These are phyloP conservation scores for Leptestheria dahalacensis DNA, from an alignment of 1,140 invertebrate genomes.

Conservation along the genomic window DNA sequence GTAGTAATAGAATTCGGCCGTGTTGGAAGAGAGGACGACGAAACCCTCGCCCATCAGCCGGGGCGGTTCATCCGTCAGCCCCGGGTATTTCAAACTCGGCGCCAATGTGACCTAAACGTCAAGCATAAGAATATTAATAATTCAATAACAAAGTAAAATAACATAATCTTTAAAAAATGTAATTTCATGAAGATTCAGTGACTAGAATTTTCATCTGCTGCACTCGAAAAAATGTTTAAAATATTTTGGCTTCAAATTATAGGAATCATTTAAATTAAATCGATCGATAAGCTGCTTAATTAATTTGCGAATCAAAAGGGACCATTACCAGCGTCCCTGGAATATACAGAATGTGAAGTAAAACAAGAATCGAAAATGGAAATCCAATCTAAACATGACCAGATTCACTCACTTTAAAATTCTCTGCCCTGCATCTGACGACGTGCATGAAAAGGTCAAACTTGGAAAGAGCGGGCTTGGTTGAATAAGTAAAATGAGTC, in stretches of 20 bases:
- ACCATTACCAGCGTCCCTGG: too few relatives aligned
- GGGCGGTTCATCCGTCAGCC: slow-evolving; percentile 85
- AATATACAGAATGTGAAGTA: too few relatives aligned
- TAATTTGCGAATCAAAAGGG: too few relatives aligned
- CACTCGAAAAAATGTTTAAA: too few relatives aligned
- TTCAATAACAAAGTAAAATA: not conserved
- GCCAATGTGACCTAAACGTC: slow-evolving; percentile 59
- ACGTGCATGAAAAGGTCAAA: slow-evolving; percentile 94
- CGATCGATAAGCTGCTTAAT: too few relatives aligned
- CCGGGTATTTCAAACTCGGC: slow-evolving; percentile 83
- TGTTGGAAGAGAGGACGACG: slow-evolving; percentile 87
- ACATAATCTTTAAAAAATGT: slow-evolving; percentile 20
- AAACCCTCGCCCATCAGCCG: slow-evolving; percentile 97
- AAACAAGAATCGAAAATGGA: too few relatives aligned
- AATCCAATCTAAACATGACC: too few relatives aligned
- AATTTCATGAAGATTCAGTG: too few relatives aligned
- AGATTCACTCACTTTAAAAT: slow-evolving; percentile 69
- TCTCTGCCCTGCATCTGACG: slow-evolving; percentile 85
- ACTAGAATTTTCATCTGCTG: too few relatives aligned
- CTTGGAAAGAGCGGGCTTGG: slow-evolving; percentile 79
- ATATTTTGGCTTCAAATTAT: too few relatives aligned
- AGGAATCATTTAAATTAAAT: too few relatives aligned
- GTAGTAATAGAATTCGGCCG: slow-evolving; percentile 87
- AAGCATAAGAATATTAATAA: not conserved
- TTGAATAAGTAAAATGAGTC: slow-evolving; percentile 86